Conservation (phyloP, 2,113 vertebrate species). For the Mobula birostris region DNA sequence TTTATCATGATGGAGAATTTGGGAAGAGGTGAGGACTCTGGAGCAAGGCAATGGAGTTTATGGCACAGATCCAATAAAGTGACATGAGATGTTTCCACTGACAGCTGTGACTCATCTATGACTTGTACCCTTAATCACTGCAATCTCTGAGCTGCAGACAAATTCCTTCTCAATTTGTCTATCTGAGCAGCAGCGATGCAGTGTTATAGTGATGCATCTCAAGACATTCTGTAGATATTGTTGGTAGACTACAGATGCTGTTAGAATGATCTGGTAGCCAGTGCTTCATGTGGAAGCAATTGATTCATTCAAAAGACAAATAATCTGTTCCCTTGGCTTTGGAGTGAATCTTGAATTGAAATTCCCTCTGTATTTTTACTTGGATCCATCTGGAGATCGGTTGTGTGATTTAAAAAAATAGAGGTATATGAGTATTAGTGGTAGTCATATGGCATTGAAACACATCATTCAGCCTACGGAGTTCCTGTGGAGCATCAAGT, state of each 20-base stretch:
- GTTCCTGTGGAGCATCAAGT: too few relatives aligned
- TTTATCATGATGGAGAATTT: not conserved
- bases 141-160: not conserved
- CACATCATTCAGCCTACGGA: too few relatives aligned
- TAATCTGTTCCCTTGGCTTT: not conserved
- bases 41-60: not conserved
- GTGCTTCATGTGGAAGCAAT: not conserved
- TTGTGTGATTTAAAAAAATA: not conserved
- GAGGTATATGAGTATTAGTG: too few relatives aligned
- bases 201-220: not conserved
- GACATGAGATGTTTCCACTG: not conserved
- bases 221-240: not conserved
- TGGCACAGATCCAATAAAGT: not conserved
- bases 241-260: not conserved
- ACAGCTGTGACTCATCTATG: not conserved
- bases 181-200: not conserved
- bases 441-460: too few relatives aligned
- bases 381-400: not conserved
- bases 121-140: not conserved
- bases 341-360: not conserved
- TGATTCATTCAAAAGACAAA: not conserved
- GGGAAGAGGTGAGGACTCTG: not conserved
- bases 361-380: not conserved
- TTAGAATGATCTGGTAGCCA: not conserved
- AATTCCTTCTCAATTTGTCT: not conserved